A percentile compares a stretch with the other conserved stretches of the same genome.
phyloP scores from a whole-genome alignment of 2,113 vertebrate genomes.

The Rhinolophus sinicus region DNA sequence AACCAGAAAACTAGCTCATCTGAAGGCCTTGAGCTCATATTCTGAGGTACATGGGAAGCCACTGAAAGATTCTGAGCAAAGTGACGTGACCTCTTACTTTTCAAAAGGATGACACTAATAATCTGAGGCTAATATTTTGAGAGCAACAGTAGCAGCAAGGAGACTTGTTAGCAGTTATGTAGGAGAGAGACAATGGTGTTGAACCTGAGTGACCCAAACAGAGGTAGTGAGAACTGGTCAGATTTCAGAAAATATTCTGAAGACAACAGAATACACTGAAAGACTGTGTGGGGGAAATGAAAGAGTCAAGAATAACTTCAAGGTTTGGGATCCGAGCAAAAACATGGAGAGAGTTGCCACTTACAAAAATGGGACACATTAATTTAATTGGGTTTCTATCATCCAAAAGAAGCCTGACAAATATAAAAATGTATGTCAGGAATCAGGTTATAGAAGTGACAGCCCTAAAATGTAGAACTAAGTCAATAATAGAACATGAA shows the following conservation, averaged over 20 bases:
- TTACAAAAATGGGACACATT: background rate
- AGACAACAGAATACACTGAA: background rate
- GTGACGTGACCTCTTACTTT: background rate
- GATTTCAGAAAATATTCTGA: background rate
- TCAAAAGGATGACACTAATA: background rate
- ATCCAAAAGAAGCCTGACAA: background rate
- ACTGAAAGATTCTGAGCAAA: background rate
- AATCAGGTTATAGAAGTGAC: background rate
- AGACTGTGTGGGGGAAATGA: background rate
- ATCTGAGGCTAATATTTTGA: background rate
- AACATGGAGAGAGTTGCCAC: background rate
- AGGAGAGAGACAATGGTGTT: background rate
- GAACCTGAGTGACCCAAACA: background rate
- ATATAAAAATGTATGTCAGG: slow-evolving; percentile 20
- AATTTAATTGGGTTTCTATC: background rate
- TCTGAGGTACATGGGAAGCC: background rate
- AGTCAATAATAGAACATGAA: background rate
- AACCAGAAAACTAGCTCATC: background rate
- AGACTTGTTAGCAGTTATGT: background rate
- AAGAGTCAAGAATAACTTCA: background rate
- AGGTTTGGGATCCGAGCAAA: background rate
- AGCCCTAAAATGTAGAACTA: background rate
- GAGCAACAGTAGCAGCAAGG: background rate
- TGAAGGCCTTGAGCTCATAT: background rate
- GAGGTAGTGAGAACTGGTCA: background rate